Base-by-base conservation (phyloP, 2,888 invertebrate genomes). In the Sclerodermus sp. region DNA sequence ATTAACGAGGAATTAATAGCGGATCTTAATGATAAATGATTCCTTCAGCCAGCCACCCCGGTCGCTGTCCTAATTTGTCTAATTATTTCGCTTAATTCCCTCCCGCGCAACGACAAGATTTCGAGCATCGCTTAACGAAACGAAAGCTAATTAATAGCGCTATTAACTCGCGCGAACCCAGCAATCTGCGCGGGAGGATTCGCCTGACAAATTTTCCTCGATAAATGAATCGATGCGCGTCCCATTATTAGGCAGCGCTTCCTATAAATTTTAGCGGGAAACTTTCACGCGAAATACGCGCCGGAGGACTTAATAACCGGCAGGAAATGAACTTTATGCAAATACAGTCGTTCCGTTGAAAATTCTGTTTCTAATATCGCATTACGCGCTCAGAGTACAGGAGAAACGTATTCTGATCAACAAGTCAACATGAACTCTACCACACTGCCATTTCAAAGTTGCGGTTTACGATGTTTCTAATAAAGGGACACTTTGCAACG, bases 1-100 rank as follows among this genome's bases (percentile, higher is more conserved):
- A 77, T 77, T 77, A 77, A 77, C 74, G 76, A 77, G 77, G 77
- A 76, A 77, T 76, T 77, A 77, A 77, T 77, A 75, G 77, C 64
- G 70, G 74, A 75, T 74, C 72, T 72, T 71, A 72, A 76, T 76
- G 77, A 77, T 74, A 76, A 77, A 77, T 71, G 73, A 71, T 71
- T 66, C 69, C 66, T 67, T 69, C 62, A 60, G 57, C 57, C 62
- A 12, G 60, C 64, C 64, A 62, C 65, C 63, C 63, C 61, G 64
- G 65, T 54, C 64, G 68, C 68, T 68, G 71, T 68, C 73, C 74
- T 72, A 76, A 77, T 77, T 76, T 76, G 76, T 77, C 74, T 77
- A 77, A 77, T 77, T 77, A 77, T 77, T 77, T 77, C 70, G 65
- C 73, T 75, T 76, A 74, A 77, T 74, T 75, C 77, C 62, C 65